Evolutionary conservation across 1,140 invertebrate genomes (phyloP), one percentile per base, ranked within the genome.

Genomic region (Aphelenchoides avenae): DNA sequence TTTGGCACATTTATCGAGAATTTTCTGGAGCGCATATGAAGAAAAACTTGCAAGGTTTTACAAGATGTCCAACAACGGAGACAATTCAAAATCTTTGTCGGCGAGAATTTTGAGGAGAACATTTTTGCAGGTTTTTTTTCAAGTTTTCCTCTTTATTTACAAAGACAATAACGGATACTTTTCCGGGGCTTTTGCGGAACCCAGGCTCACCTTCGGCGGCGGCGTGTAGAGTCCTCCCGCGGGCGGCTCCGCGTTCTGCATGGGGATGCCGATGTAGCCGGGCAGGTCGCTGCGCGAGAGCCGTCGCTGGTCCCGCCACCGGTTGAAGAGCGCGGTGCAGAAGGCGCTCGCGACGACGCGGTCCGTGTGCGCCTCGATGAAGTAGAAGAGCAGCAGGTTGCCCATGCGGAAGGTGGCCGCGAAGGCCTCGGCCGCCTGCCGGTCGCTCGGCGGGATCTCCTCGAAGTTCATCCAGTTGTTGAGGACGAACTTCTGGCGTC

Each of bases 331-430:
- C 26, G 56, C 56, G n/a, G 56, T 58, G 22, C 56, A 58, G 9
- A 58, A 53, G 1, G 52, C 22, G 0, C 27, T 4, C 1, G 57
- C 57, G 39, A 60, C 57, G 6, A 60, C 57, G 26, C 57, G 15
- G 36, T 60, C 54, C 4, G 58, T 60, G 40, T 60, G 57, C 3
- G 57, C 57, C 34, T 60, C 57, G 36, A 60, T 60, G 54, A 48
- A 60, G 29, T 60, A 60, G 36, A 60, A 60, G 3, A 58, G 34
- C 13, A 60, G 34, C 27, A 60, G 39, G 49, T 60, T 57, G n/a
- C 57, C 57, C 41, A 47, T 59, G 9, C 43, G 39, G 15, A 60
- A 60, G 15, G 24, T 33, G 9, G 20, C 54, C 1, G 57, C 57
- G 41, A 60, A 60, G 15, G 47, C 39, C 13, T 29, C 22, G 33